These are phyloP conservation scores for Chaetops frenatus DNA, from an alignment of 2,113 vertebrate species.

Conservation along the genomic window DNA sequence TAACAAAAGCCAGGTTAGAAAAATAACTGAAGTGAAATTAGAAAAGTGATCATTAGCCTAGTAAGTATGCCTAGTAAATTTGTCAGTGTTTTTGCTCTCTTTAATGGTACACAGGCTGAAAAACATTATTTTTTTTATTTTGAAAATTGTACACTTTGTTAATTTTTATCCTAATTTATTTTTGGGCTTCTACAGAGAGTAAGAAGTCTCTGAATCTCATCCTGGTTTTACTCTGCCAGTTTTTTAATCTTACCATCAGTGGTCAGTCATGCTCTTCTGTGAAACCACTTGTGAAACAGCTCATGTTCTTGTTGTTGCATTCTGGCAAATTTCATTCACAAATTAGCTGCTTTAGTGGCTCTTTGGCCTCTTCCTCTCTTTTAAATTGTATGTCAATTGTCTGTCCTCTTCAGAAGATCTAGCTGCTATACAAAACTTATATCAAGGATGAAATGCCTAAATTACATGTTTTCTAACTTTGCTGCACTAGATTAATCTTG, in stretches of 20 bases:
- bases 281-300: neutral
- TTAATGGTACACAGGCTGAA: neutral
- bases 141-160: neutral
- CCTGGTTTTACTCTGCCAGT: neutral
- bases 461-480: neutral
- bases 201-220: neutral
- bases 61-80: neutral
- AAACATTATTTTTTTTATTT: neutral
- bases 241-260: neutral
- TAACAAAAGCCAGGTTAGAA: neutral
- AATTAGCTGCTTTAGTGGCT: neutral
- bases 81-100: neutral
- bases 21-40: neutral
- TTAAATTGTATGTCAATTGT: neutral
- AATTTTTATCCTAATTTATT: neutral
- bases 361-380: neutral
- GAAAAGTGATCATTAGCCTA: neutral
- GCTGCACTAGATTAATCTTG: neutral
- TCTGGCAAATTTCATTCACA: neutral
- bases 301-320: neutral
- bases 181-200: neutral
- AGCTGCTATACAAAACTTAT: neutral
- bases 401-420: neutral
- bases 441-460: neutral
- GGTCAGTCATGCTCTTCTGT: neutral